These are phyloP conservation scores for Microchrysa polita DNA, from an alignment of 2,888 invertebrate species.

Conservation along the genomic window DNA sequence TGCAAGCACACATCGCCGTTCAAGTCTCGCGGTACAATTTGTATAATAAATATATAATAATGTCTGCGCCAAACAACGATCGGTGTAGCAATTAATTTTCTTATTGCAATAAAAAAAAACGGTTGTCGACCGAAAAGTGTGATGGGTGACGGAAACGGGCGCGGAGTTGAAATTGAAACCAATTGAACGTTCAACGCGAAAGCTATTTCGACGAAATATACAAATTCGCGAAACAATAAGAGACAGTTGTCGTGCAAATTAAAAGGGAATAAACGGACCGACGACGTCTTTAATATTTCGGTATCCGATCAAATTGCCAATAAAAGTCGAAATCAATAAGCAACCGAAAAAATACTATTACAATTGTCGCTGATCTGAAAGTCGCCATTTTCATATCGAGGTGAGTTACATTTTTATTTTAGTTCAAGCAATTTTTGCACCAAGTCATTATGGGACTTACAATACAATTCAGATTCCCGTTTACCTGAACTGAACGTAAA, in stretches of 20 bases:
- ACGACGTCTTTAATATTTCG: not conserved
- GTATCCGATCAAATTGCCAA: not conserved
- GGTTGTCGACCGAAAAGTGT: not conserved
- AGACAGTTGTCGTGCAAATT: conserved; percentile 13
- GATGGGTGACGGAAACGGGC: not conserved
- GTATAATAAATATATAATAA: too few species aligned
- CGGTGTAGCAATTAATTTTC: conserved; percentile 23
- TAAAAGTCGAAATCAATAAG: not conserved
- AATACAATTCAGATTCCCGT: not conserved
- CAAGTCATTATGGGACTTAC: not conserved
- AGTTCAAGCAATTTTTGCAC: not conserved
- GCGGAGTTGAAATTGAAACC: too few species aligned
- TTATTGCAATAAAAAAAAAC: conserved; percentile 12
- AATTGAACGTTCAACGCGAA: not conserved
- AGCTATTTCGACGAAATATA: not conserved
- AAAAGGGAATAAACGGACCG: not conserved
- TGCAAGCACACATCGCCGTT: conserved; percentile 9
- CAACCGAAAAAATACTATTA: too few species aligned
- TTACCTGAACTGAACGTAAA: not conserved
- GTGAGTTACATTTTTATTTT: conserved; percentile 19
- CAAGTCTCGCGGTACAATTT: conserved; percentile 20
- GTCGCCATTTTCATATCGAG: conserved; percentile 29
- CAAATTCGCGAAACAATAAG: not conserved
- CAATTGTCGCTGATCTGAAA: not conserved
- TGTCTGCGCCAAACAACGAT: conserved; percentile 11